Conservation (phyloP, 1,140 invertebrate species). For the Gonioctena quinquepunctata region DNA sequence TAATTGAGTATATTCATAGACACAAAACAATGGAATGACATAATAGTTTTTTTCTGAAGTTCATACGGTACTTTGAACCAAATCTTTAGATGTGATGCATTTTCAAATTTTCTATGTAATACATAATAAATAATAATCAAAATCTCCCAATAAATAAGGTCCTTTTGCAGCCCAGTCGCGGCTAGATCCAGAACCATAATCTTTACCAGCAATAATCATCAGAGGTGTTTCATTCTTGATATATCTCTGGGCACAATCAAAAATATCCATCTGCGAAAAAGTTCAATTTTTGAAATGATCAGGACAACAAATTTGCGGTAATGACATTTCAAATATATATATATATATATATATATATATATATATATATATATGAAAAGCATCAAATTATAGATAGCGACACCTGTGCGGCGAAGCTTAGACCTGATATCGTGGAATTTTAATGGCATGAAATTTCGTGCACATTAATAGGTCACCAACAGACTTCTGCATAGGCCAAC, state of each 20-base stretch:
- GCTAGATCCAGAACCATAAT: constrained; percentile 96
- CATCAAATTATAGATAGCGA: too few relatives aligned
- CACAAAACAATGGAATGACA: too few relatives aligned
- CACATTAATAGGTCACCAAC: too few relatives aligned
- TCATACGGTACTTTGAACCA: too few relatives aligned
- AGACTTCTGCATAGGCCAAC: too few relatives aligned
- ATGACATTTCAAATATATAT: background rate
- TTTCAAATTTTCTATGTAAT: too few relatives aligned
- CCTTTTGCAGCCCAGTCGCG: constrained; percentile 99
- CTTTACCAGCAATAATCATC: constrained; percentile 92
- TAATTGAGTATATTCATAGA: too few relatives aligned
- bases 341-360: background rate
- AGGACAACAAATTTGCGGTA: background rate
- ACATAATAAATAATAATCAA: background rate
- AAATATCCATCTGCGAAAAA: constrained; percentile 81
- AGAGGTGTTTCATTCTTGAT: constrained; percentile 70
- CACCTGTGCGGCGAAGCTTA: too few relatives aligned
- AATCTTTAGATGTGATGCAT: too few relatives aligned
- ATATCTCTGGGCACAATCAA: constrained; percentile 92
- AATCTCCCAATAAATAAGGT: constrained; percentile 78
- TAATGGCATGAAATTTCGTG: too few relatives aligned
- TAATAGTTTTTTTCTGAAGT: too few relatives aligned
- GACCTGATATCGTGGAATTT: too few relatives aligned
- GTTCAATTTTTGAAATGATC: background rate
- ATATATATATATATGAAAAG: background rate